phyloP scores from a whole-genome alignment of 2,888 invertebrate genomes.

The Drosophila infuscata region DNA sequence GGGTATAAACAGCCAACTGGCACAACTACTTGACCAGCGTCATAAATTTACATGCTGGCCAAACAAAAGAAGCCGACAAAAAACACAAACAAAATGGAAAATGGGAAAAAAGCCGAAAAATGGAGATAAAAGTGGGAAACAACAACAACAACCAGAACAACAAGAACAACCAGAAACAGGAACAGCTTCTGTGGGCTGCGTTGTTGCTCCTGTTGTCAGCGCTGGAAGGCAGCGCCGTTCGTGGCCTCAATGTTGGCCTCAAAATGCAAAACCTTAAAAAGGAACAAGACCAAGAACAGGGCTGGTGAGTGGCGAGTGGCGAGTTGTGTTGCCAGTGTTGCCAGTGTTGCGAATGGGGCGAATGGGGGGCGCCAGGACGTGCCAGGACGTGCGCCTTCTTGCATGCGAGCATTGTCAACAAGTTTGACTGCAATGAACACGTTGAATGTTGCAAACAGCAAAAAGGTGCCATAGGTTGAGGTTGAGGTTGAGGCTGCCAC shows the following conservation, averaged over 20 bases:
- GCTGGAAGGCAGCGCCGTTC: conserved; percentile 61
- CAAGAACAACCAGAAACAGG: conserved; percentile 40
- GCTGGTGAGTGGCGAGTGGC: conserved; percentile 2
- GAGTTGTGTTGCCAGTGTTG: not conserved
- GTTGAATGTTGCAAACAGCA: conserved; percentile 50
- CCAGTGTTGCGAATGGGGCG: not conserved
- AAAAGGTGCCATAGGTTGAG: conserved; percentile 10
- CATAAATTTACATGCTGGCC: conserved; percentile 74
- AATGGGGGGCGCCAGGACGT: conserved; percentile 1
- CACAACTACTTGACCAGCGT: conserved; percentile 71
- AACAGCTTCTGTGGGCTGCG: conserved; percentile 47
- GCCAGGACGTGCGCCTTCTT: conserved; percentile 31
- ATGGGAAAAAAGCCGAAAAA: conserved; percentile 16
- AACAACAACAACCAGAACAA: conserved; percentile 29
- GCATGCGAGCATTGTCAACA: conserved; percentile 76
- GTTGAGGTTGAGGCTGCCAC: not conserved
- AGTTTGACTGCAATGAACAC: conserved; percentile 76
- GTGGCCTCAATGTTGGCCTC: conserved; percentile 82
- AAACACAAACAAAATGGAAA: conserved; percentile 14
- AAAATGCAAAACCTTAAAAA: conserved; percentile 82
- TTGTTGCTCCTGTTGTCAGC: conserved; percentile 34
- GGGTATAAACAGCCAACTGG: conserved; percentile 41
- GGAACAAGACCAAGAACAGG: conserved; percentile 59
- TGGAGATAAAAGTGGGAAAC: conserved; percentile 17
- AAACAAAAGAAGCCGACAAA: conserved; percentile 61